Percentiles rank a stretch among this genome's conserved stretches.
Evolutionary conservation across 2,113 vertebrate species (phyloP).

Genomic region (Natator depressus): DNA sequence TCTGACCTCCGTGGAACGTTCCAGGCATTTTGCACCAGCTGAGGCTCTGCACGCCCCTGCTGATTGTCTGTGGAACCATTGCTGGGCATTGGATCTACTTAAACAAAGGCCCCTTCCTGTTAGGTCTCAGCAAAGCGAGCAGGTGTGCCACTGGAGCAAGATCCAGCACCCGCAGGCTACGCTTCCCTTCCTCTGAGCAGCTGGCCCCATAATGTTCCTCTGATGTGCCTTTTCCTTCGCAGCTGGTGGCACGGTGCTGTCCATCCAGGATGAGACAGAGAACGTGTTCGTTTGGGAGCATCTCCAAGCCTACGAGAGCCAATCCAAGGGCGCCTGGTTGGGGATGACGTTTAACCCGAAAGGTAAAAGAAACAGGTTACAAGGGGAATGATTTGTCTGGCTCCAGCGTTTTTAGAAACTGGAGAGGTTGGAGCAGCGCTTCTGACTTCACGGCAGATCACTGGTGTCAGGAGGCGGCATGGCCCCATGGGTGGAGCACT

Average conservation of each 20-base stretch:
- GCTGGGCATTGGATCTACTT: not conserved
- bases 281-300: slow-evolving; percentile 96
- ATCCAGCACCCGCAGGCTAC: not conserved
- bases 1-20: not conserved
- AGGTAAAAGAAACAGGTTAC: slow-evolving; percentile 77
- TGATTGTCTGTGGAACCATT: too few species aligned
- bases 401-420: not conserved
- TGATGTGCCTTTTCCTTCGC: not conserved
- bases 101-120: not conserved
- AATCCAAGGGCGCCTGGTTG: slow-evolving; percentile 93
- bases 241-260: slow-evolving; percentile 91
- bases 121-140: not conserved
- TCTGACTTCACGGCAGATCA: not conserved
- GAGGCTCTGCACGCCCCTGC: too few species aligned
- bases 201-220: not conserved
- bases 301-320: slow-evolving; percentile 87
- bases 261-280: slow-evolving; percentile 93
- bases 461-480: not conserved
- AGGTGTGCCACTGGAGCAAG: not conserved
- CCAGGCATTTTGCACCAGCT: too few species aligned
- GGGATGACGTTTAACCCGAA: slow-evolving; percentile 92
- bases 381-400: not conserved
- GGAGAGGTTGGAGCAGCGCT: not conserved
- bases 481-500: not conserved
- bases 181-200: not conserved